Percentiles rank a stretch among this genome's conserved stretches.
Evolutionary conservation across 2,888 invertebrate genomes (phyloP).

Genomic region (Hemistola chrysoprasaria): DNA sequence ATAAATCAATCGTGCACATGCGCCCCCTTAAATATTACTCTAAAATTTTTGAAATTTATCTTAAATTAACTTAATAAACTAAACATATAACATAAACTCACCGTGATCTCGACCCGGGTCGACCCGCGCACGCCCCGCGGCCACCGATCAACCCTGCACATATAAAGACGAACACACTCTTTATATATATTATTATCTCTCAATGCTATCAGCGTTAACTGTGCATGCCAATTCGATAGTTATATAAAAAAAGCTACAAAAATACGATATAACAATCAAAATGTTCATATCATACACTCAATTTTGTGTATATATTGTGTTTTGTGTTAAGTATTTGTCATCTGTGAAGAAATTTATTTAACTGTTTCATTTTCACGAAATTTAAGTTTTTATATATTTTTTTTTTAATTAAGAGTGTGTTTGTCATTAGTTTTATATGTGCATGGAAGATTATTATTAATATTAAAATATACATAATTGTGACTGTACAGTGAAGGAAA

Average conservation of each 20-base stretch:
- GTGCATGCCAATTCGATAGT: slow-evolving; percentile 74
- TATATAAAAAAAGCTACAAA: slow-evolving; percentile 67
- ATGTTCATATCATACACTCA: slow-evolving; percentile 40
- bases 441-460: slow-evolving; percentile 74
- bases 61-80: no score
- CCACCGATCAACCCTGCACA: slow-evolving; percentile 69
- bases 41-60: no score
- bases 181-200: slow-evolving; percentile 46
- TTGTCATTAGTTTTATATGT: slow-evolving; percentile 80
- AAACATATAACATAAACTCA: slow-evolving; percentile 25
- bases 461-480: slow-evolving; percentile 46
- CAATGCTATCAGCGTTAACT: slow-evolving; percentile 61
- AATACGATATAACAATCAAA: slow-evolving; percentile 53
- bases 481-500: slow-evolving; percentile 52
- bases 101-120: slow-evolving; percentile 14
- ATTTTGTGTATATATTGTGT: slow-evolving; percentile 39
- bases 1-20: no score
- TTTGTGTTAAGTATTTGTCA: slow-evolving; percentile 41
- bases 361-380: slow-evolving; percentile 29
- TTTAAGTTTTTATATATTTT: slow-evolving; percentile 18
- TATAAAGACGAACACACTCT: slow-evolving; percentile 82
- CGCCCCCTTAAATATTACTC: no score
- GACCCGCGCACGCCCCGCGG: slow-evolving; percentile 5
- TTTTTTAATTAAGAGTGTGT: slow-evolving; percentile 70
- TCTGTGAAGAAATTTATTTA: slow-evolving; percentile 42